These are phyloP conservation scores for Psittacula echo DNA, from an alignment of 2,797 vertebrate genomes.

Conservation along the genomic window DNA sequence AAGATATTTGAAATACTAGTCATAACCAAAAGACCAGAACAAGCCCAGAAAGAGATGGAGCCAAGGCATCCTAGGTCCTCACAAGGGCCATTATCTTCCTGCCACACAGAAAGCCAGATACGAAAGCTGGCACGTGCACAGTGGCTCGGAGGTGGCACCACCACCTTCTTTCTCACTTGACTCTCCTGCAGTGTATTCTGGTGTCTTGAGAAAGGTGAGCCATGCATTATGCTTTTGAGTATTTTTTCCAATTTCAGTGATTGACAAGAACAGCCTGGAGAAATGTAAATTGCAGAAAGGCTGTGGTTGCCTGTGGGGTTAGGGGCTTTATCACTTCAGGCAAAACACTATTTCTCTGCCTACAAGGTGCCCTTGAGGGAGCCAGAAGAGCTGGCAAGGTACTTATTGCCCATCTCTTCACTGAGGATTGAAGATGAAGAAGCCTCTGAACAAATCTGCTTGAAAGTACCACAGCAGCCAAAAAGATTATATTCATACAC, in stretches of 20 bases:
- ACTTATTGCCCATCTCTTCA: not conserved
- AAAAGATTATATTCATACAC: not conserved
- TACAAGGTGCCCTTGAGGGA: not conserved
- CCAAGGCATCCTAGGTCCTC: conserved; percentile 3
- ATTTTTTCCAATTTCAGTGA: not conserved
- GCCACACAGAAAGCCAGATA: not conserved
- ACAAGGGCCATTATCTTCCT: conserved; percentile 48
- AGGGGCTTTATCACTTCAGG: not conserved
- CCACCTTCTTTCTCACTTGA: not conserved
- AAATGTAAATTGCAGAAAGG: not conserved
- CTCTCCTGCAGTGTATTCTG: not conserved
- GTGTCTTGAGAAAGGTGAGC: not conserved
- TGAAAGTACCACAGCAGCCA: not conserved
- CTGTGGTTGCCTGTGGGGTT: not conserved
- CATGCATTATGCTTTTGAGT: not conserved
- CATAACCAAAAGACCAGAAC: conserved; percentile 42
- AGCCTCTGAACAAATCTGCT: not conserved
- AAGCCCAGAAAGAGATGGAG: not conserved
- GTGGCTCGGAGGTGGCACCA: not conserved
- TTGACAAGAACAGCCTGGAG: not conserved
- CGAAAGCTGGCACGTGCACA: not conserved
- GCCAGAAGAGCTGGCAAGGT: not conserved
- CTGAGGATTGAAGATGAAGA: not conserved
- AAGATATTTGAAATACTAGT: conserved; percentile 46
- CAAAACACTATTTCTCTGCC: not conserved